phyloP scores from a whole-genome alignment of 2,888 invertebrate genomes.

The Idaea aversata region DNA sequence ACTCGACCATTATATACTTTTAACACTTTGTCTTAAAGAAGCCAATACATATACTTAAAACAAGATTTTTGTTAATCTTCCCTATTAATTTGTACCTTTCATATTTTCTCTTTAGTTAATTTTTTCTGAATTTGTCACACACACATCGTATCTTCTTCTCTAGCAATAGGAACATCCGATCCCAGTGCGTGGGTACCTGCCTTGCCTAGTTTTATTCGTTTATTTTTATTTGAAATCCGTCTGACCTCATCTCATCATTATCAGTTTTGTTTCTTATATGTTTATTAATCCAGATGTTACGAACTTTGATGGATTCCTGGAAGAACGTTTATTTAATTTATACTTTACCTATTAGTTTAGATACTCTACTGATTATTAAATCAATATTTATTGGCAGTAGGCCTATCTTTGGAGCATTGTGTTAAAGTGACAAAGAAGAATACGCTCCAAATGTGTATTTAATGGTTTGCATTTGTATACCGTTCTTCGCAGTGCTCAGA shows the following conservation, averaged over 20 bases:
- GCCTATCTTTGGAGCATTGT: neutral
- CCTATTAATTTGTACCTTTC: neutral
- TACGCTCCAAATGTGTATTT: conserved; percentile 25
- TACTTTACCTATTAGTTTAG: neutral
- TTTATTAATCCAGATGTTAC: neutral
- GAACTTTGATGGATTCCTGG: conserved; percentile 1
- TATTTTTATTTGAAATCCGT: neutral
- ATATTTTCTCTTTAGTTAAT: neutral
- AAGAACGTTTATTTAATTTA: neutral
- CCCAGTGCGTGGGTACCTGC: neutral
- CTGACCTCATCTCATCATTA: conserved; percentile 1
- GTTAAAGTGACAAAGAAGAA: neutral
- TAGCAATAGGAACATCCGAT: neutral
- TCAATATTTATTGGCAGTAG: neutral
- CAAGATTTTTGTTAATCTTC: neutral
- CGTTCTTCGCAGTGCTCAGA: conserved; percentile 20
- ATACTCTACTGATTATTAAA: neutral
- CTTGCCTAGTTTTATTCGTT: neutral
- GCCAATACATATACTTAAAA: too few relatives aligned
- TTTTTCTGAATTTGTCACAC: neutral
- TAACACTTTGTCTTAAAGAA: too few relatives aligned
- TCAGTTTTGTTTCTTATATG: neutral
- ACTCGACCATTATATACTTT: too few relatives aligned
- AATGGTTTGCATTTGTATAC: conserved; percentile 19
- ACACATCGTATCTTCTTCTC: neutral